Evolutionary conservation across 2,888 invertebrate species (phyloP), one percentile per base, ranked within the genome.

Genomic region (Griposia aprilina): DNA sequence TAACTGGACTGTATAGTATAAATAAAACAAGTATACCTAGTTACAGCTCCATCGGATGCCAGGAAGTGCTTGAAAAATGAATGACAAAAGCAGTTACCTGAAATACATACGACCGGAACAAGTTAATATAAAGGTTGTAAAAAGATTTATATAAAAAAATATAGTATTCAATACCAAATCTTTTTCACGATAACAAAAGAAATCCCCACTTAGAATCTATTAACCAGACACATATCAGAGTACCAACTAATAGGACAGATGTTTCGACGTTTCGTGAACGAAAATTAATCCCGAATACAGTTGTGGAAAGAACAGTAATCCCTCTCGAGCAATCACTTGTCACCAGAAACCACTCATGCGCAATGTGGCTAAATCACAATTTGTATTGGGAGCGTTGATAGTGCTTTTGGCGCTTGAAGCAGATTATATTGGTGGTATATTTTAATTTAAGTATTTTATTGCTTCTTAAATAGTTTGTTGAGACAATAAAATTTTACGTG

Each of bases 311-410:
- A 90, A 89, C 89, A 83, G 81, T 94, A 94, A 95, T 94, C 94
- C 94, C 94, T 92, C 92, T 92, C 91, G 88, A 93, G 88, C 91
- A 93, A 93, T 94, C 95, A 95, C 96, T 96, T 95, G 96, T 96
- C 95, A 96, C 93, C 87, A 86, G 92, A 94, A 94, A 93, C 94
- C 93, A 93, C 94, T 95, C 94, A 91, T 87, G 93, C 93, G 93
- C 91, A 91, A 63, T 30, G 63, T 50, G 73, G 30, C 76, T 57
- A 78, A 82, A 87, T 89, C 82, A 78, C 79, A 82, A 81, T 79
- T 78, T 57, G 73, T 83, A 17, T 36, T 30, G 57, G n/a, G 50
- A 59, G 73, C 71, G 65, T 72, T 81, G 48, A 10, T 0, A 89
- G 91, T 90, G 88, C 85, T 90, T 89, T 72, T 50, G 63, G 71